Evolutionary conservation across 1,140 invertebrate genomes (phyloP).

Genomic region (Rhagoletis zephyria): DNA sequence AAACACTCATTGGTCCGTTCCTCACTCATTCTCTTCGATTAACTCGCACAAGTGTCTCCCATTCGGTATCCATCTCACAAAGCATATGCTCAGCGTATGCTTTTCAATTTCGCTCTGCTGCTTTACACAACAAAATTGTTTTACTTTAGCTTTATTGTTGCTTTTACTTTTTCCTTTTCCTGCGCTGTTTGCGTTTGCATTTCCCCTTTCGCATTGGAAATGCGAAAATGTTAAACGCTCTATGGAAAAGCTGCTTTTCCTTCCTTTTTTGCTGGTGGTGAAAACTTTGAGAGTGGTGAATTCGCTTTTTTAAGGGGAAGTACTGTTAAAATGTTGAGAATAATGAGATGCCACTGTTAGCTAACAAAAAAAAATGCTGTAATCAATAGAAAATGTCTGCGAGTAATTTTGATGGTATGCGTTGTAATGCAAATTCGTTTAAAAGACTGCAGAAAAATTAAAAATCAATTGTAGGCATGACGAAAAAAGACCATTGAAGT

Average conservation of each 20-base stretch:
- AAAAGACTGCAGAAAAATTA: no score
- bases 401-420: not conserved
- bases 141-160: not conserved
- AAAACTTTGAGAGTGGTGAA: not conserved
- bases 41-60: not conserved
- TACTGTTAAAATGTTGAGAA: not conserved
- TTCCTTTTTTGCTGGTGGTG: not conserved
- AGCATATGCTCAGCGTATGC: not conserved
- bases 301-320: not conserved
- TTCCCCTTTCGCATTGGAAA: not conserved
- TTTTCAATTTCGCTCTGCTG: not conserved
- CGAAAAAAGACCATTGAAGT: no score
- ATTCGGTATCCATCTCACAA: no score
- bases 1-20: no score
- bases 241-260: not conserved
- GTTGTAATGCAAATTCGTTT: not conserved
- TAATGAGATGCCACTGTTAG: no score
- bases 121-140: not conserved
- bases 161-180: not conserved
- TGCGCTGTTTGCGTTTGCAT: constrained; percentile 40
- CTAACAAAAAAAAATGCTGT: not conserved
- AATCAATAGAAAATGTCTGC: not conserved
- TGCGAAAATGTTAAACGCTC: constrained; percentile 17
- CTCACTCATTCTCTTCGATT: not conserved
- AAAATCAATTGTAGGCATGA: no score